A percentile compares a stretch with the other conserved stretches of the same genome.
phyloP scores from a whole-genome alignment of 2,113 vertebrate genomes.

The Sinocyclocheilus maitianheensis region DNA sequence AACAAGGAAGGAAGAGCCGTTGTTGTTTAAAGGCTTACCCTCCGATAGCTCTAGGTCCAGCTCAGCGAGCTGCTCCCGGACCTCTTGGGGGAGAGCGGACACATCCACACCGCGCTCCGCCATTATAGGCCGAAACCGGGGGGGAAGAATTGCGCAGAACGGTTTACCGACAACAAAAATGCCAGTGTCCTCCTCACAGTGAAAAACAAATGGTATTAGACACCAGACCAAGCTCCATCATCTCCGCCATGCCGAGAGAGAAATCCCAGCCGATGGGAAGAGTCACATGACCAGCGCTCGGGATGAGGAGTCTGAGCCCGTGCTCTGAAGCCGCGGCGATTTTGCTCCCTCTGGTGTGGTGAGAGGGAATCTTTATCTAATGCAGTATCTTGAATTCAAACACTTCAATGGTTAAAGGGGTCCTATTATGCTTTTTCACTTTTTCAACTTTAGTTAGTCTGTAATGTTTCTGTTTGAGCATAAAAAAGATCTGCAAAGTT shows the following conservation, averaged over 20 bases:
- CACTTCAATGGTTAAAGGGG: background rate
- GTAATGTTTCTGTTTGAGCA: too few species aligned
- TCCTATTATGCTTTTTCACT: too few species aligned
- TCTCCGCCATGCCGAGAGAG: slow-evolving; percentile 77
- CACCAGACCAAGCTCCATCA: slow-evolving; percentile 67
- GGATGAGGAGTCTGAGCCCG: slow-evolving; percentile 48
- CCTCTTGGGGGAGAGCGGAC: slow-evolving; percentile 84
- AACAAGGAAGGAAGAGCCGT: background rate
- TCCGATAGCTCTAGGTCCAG: slow-evolving; percentile 96
- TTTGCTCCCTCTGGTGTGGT: slow-evolving; percentile 68
- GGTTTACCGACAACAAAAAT: slow-evolving; percentile 34
- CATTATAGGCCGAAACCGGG: slow-evolving; percentile 71
- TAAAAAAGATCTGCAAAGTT: too few species aligned
- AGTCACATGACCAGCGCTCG: slow-evolving; percentile 66
- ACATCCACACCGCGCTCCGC: slow-evolving; percentile 83
- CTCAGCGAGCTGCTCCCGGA: slow-evolving; percentile 93
- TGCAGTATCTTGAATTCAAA: background rate
- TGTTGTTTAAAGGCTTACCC: slow-evolving; percentile 72
- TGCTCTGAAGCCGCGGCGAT: background rate
- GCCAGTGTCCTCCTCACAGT: slow-evolving; percentile 51
- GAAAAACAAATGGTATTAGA: slow-evolving; percentile 48
- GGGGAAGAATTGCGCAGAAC: slow-evolving; percentile 48
- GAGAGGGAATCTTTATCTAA: background rate
- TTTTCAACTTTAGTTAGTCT: too few species aligned
- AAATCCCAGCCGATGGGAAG: slow-evolving; percentile 61